phyloP scores from a whole-genome alignment of 1,140 invertebrate species.

The Drosophila equinoxialis region DNA sequence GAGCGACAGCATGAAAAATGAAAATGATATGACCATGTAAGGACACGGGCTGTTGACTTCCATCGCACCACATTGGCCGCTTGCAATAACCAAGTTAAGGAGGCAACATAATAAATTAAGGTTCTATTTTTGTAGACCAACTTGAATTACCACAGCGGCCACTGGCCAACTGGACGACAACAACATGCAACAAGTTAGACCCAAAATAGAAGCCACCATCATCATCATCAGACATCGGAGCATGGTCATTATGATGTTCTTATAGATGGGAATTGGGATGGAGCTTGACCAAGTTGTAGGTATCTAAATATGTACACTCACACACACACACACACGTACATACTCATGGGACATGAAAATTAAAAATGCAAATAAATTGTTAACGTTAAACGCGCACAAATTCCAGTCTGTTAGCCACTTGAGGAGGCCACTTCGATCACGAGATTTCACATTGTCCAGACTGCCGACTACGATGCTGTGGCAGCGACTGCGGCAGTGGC shows the following conservation, averaged over 20 bases:
- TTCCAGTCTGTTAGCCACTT: constrained; percentile 68
- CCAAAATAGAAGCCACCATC: constrained; percentile 70
- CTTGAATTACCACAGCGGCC: constrained; percentile 63
- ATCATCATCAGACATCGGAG: not conserved
- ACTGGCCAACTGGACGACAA: constrained; percentile 48
- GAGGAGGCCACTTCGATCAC: constrained; percentile 77
- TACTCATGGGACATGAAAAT: constrained; percentile 64
- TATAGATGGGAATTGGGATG: constrained; percentile 18
- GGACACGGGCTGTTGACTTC: constrained; percentile 36
- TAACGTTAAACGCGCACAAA: constrained; percentile 74
- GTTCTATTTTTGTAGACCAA: constrained; percentile 79
- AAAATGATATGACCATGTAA: constrained; percentile 77
- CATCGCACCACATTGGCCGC: constrained; percentile 4
- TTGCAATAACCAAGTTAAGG: constrained; percentile 33
- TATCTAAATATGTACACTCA: constrained; percentile 14
- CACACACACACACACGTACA: not conserved
- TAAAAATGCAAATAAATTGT: constrained; percentile 82
- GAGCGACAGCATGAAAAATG: constrained; percentile 59
- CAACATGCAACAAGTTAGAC: constrained; percentile 75
- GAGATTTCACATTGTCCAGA: constrained; percentile 58
- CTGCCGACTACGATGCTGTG: constrained; percentile 30
- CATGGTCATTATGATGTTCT: constrained; percentile 23
- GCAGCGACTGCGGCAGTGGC: constrained; percentile 35
- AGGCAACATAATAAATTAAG: constrained; percentile 76
- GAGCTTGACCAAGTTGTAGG: constrained; percentile 59